A percentile compares a stretch with the other conserved stretches of the same genome.
These are phyloP conservation scores for Cabera pusaria DNA, from an alignment of 2,888 invertebrate species.

Conservation along the genomic window DNA sequence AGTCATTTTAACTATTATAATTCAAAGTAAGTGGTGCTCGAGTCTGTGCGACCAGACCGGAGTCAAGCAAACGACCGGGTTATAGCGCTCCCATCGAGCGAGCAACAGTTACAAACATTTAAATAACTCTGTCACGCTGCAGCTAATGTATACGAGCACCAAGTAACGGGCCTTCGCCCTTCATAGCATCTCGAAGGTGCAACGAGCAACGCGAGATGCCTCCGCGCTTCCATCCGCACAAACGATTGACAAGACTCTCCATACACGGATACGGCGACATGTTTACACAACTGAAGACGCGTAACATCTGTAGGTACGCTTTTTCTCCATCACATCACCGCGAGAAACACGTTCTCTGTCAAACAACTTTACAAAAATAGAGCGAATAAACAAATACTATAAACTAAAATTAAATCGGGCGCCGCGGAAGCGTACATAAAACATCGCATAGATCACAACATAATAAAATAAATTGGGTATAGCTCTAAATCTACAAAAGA, in stretches of 20 bases:
- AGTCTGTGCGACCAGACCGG: slow-evolving; percentile 38
- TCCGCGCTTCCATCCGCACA: slow-evolving; percentile 36
- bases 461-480: slow-evolving; percentile 49
- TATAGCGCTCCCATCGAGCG: slow-evolving; percentile 53
- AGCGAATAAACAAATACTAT: slow-evolving; percentile 36
- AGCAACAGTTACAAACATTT: slow-evolving; percentile 69
- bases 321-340: slow-evolving; percentile 26
- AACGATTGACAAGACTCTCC: slow-evolving; percentile 50
- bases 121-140: slow-evolving; percentile 71
- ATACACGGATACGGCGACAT: slow-evolving; percentile 41
- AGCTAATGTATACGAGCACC: slow-evolving; percentile 57
- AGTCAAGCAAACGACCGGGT: slow-evolving; percentile 53
- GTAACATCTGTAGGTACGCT: slow-evolving; percentile 44
- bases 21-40: slow-evolving; percentile 32
- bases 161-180: slow-evolving; percentile 71
- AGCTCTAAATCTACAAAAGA: slow-evolving; percentile 40
- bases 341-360: slow-evolving; percentile 28
- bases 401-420: slow-evolving; percentile 30
- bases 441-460: slow-evolving; percentile 35
- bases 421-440: slow-evolving; percentile 36
- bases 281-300: slow-evolving; percentile 56
- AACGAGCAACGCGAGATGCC: slow-evolving; percentile 32
- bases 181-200: slow-evolving; percentile 50
- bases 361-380: slow-evolving; percentile 38
- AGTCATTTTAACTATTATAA: slow-evolving; percentile 27